phyloP scores from a whole-genome alignment of 2,113 vertebrate genomes.

The Chaetorhynchus papuensis region DNA sequence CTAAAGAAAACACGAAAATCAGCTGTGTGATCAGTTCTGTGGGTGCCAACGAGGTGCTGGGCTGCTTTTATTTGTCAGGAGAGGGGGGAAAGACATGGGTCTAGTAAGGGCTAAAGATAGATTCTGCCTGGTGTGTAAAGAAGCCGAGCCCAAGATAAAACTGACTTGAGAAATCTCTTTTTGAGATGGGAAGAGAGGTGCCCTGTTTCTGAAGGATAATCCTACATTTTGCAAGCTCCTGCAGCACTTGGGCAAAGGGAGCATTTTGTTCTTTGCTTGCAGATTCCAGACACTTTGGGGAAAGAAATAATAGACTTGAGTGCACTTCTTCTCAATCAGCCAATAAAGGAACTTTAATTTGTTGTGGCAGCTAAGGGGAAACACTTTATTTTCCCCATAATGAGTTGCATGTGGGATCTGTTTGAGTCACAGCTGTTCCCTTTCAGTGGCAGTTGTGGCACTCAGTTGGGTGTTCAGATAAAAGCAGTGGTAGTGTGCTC shows the following conservation, averaged over 20 bases:
- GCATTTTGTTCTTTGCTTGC: neutral
- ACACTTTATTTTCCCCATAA: conserved; percentile 4
- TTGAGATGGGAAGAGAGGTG: neutral
- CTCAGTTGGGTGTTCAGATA: neutral
- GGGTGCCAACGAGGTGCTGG: conserved; percentile 90
- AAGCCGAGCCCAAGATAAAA: neutral
- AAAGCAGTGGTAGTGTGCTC: neutral
- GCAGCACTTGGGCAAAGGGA: neutral
- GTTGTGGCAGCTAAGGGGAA: neutral
- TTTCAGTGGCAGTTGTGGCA: neutral
- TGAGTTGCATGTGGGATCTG: neutral
- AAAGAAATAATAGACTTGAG: neutral
- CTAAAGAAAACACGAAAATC: conserved; percentile 97
- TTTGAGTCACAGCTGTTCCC: neutral
- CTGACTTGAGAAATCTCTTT: neutral
- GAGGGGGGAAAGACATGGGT: neutral
- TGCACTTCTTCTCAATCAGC: neutral
- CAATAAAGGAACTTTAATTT: neutral
- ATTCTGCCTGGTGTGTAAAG: neutral
- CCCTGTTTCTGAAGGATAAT: neutral
- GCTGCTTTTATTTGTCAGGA: neutral
- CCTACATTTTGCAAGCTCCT: neutral
- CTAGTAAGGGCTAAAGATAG: neutral
- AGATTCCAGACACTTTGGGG: neutral
- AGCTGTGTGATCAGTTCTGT: conserved; percentile 99